Percentiles rank a stretch among this genome's conserved stretches.
These are phyloP conservation scores for Agrotis exclamationis DNA, from an alignment of 2,888 invertebrate genomes.

Conservation along the genomic window DNA sequence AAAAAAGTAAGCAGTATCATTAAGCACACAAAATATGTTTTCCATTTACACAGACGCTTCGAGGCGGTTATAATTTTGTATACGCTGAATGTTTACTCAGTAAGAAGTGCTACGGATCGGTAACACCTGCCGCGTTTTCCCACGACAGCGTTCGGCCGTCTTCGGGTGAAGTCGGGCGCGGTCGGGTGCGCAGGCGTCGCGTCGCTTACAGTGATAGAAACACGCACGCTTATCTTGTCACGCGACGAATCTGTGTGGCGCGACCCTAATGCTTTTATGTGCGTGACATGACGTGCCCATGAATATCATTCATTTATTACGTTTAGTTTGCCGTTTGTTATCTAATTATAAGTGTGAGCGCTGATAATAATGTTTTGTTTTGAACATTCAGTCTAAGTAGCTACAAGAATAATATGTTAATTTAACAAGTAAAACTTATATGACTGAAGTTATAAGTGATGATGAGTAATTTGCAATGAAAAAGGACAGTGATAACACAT, in stretches of 20 bases:
- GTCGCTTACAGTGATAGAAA: slow-evolving; percentile 72
- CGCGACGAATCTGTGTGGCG: slow-evolving; percentile 78
- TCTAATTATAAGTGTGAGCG: slow-evolving; percentile 46
- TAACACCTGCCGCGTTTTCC: slow-evolving; percentile 91
- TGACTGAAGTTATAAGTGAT: too few species aligned
- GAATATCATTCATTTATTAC: slow-evolving; percentile 64
- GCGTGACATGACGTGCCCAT: slow-evolving; percentile 68
- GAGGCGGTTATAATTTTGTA: slow-evolving; percentile 91
- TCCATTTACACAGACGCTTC: slow-evolving; percentile 90
- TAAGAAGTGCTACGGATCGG: slow-evolving; percentile 89
- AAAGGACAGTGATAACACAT: neutral
- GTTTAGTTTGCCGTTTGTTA: slow-evolving; percentile 51
- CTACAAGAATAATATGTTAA: too few species aligned
- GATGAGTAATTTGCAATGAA: too few species aligned
- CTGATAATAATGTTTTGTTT: slow-evolving; percentile 43
- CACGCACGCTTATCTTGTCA: slow-evolving; percentile 72
- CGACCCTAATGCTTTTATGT: slow-evolving; percentile 74
- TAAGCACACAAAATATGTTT: slow-evolving; percentile 91
- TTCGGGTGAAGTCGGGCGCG: slow-evolving; percentile 78
- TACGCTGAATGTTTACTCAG: slow-evolving; percentile 90
- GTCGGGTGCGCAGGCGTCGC: slow-evolving; percentile 80
- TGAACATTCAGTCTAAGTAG: slow-evolving; percentile 15
- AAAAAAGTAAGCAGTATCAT: slow-evolving; percentile 90
- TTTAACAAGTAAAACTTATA: too few species aligned
- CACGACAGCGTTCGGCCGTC: slow-evolving; percentile 85